Conservation (phyloP, 2,113 vertebrate species). For the Isichthys henryi region DNA sequence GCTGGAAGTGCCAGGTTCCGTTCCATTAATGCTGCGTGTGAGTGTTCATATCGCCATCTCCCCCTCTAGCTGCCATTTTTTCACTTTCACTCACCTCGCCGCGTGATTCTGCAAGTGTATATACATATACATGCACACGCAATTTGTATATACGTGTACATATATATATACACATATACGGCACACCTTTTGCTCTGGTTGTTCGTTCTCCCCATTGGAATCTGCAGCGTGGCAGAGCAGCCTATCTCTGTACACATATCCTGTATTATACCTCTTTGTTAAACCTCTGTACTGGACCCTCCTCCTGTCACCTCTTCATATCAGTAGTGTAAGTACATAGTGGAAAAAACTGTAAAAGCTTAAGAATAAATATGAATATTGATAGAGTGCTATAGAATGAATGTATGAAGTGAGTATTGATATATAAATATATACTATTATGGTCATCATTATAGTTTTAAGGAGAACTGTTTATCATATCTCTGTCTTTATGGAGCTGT, state of each 20-base stretch:
- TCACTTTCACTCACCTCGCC: background rate
- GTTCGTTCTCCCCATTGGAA: background rate
- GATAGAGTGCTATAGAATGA: slow-evolving; percentile 70
- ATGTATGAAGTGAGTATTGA: slow-evolving; percentile 67
- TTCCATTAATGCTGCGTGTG: background rate
- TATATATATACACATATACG: background rate
- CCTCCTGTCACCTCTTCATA: background rate
- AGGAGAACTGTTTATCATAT: slow-evolving; percentile 35
- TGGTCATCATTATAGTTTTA: slow-evolving; percentile 43
- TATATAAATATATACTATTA: slow-evolving; percentile 54
- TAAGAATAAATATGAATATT: slow-evolving; percentile 69
- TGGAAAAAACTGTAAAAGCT: slow-evolving; percentile 40
- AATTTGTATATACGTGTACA: background rate
- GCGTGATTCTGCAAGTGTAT: background rate
- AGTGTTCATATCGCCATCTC: background rate
- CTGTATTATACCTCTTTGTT: background rate
- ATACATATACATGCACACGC: background rate
- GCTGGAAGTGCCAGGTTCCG: background rate
- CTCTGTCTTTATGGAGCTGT: slow-evolving; percentile 54
- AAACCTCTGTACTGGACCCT: background rate
- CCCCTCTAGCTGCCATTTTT: background rate
- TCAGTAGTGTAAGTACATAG: slow-evolving; percentile 38
- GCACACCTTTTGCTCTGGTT: background rate
- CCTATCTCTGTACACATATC: background rate
- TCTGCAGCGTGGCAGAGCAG: background rate